phyloP scores from a whole-genome alignment of 2,888 invertebrate species.

The Eupithecia subfuscata region DNA sequence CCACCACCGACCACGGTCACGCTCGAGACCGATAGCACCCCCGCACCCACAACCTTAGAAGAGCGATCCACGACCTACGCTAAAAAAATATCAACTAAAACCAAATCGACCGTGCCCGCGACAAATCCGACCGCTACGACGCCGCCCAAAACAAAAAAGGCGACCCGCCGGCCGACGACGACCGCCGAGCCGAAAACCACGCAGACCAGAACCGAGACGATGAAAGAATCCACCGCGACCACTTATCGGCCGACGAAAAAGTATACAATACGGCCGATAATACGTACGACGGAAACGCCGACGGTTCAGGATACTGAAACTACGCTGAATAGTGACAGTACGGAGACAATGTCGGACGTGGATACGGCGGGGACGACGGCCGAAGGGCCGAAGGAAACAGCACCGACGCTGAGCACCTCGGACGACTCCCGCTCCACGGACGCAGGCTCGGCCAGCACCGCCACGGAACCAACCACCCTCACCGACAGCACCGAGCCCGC shows the following conservation, averaged over 20 bases:
- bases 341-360: slow-evolving; percentile 75
- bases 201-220: slow-evolving; percentile 65
- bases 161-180: slow-evolving; percentile 69
- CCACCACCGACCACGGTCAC: slow-evolving; percentile 59
- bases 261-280: slow-evolving; percentile 80
- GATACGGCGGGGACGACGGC: slow-evolving; percentile 70
- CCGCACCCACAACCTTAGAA: slow-evolving; percentile 68
- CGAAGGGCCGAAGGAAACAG: slow-evolving; percentile 65
- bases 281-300: slow-evolving; percentile 72
- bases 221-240: slow-evolving; percentile 65
- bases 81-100: slow-evolving; percentile 73
- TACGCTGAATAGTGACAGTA: slow-evolving; percentile 79
- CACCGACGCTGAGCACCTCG: slow-evolving; percentile 66
- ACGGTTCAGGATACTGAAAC: slow-evolving; percentile 76
- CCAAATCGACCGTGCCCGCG: slow-evolving; percentile 71
- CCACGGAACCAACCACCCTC: slow-evolving; percentile 67
- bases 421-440: slow-evolving; percentile 70
- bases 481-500: slow-evolving; percentile 75
- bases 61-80: slow-evolving; percentile 72
- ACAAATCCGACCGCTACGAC: slow-evolving; percentile 68
- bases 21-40: slow-evolving; percentile 59
- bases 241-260: slow-evolving; percentile 78
- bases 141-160: slow-evolving; percentile 73
- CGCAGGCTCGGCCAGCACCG: slow-evolving; percentile 67
- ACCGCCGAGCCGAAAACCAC: slow-evolving; percentile 68